phyloP scores from a whole-genome alignment of 2,797 vertebrate species.

The Alfaro cultratus region DNA sequence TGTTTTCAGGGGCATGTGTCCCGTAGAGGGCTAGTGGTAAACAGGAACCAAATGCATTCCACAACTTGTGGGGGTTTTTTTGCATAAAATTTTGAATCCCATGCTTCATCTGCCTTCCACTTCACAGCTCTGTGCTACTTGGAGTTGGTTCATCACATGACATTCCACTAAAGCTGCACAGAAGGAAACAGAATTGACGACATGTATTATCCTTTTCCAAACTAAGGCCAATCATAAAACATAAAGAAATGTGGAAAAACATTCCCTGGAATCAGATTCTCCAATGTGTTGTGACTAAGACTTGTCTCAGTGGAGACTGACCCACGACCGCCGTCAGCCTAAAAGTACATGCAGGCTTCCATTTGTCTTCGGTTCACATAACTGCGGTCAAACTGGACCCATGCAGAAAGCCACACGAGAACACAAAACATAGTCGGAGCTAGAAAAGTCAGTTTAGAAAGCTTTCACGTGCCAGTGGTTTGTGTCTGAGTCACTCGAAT shows the following conservation, averaged over 20 bases:
- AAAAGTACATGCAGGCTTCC: slow-evolving; percentile 58
- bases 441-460: slow-evolving; percentile 19
- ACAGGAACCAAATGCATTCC: neutral
- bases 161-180: slow-evolving; percentile 18
- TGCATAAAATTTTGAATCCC: neutral
- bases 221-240: slow-evolving; percentile 23
- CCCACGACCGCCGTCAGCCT: slow-evolving; percentile 50
- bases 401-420: slow-evolving; percentile 64
- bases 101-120: neutral
- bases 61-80: neutral
- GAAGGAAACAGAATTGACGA: slow-evolving; percentile 20
- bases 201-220: slow-evolving; percentile 20
- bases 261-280: slow-evolving; percentile 36
- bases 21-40: neutral
- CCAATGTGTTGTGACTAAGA: slow-evolving; percentile 60
- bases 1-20: neutral
- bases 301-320: slow-evolving; percentile 41
- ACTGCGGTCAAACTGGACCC: slow-evolving; percentile 72
- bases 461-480: slow-evolving; percentile 6
- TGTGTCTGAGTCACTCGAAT: neutral
- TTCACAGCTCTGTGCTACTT: neutral
- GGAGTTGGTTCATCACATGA: neutral
- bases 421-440: slow-evolving; percentile 30
- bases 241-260: slow-evolving; percentile 25
- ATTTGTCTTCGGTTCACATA: slow-evolving; percentile 65